phyloP scores from a whole-genome alignment of 2,113 vertebrate species.

The Pluvialis apricaria region DNA sequence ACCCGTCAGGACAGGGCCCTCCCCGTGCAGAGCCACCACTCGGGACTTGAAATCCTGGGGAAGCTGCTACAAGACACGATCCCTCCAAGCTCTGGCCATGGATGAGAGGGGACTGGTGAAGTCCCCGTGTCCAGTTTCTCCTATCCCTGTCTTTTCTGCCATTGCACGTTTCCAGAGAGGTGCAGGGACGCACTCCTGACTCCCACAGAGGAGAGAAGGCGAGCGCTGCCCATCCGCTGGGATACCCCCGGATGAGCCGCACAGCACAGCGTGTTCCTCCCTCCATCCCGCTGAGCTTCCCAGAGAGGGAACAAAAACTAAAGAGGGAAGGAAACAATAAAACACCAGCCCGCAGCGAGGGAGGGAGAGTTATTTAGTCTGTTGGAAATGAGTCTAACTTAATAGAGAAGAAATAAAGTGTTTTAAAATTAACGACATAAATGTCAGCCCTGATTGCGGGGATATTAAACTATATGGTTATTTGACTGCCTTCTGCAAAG shows the following conservation, averaged over 20 bases:
- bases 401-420: conserved; percentile 21
- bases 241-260: background rate
- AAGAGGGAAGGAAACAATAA: background rate
- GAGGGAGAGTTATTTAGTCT: background rate
- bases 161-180: background rate
- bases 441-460: background rate
- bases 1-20: background rate
- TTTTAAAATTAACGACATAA: conserved; percentile 9
- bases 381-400: background rate
- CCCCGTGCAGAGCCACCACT: background rate
- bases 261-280: fast-evolving
- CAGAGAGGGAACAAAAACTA: background rate
- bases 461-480: background rate
- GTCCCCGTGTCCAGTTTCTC: fast-evolving
- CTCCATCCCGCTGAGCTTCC: background rate
- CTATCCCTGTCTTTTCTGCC: background rate
- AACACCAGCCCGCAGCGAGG: background rate
- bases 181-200: background rate
- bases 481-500: background rate
- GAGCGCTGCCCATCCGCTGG: background rate
- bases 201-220: background rate
- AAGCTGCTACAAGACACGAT: fast-evolving
- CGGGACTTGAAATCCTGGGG: background rate
- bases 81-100: background rate
- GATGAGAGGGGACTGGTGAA: too few species aligned